A percentile compares a stretch with the other conserved stretches of the same genome.
These are phyloP conservation scores for Penaeus japonicus DNA, from an alignment of 1,140 invertebrate species.

Conservation along the genomic window DNA sequence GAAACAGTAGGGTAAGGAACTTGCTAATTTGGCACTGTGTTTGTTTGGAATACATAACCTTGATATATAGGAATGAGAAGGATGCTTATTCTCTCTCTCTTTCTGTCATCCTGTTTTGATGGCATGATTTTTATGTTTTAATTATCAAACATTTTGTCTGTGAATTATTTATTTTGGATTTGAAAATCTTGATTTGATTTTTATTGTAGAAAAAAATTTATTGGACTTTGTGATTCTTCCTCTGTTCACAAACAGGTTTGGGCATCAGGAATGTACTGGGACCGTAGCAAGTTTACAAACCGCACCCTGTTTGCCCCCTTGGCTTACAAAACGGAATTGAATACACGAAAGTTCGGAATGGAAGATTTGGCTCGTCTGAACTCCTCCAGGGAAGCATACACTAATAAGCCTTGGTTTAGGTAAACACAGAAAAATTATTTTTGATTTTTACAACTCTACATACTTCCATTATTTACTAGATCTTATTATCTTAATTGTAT, in stretches of 20 bases:
- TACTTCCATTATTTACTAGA: not conserved
- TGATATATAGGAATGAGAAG: too few species aligned
- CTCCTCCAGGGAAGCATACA: constrained; percentile 59
- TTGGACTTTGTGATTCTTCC: too few species aligned
- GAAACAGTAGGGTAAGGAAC: constrained; percentile 75
- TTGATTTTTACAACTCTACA: not conserved
- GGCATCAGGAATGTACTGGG: constrained; percentile 93
- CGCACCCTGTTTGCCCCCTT: constrained; percentile 92
- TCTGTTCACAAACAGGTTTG: constrained; percentile 70
- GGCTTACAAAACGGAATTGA: constrained; percentile 86
- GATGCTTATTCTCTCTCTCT: too few species aligned
- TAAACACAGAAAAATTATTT: constrained; percentile 21
- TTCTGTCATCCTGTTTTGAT: too few species aligned
- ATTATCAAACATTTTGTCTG: too few species aligned
- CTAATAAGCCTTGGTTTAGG: constrained; percentile 62
- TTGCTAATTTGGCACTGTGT: not conserved
- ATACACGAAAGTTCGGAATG: constrained; percentile 83
- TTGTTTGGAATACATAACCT: too few species aligned
- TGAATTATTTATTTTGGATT: too few species aligned
- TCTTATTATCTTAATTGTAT: not conserved
- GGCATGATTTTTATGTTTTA: too few species aligned
- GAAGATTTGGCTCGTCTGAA: constrained; percentile 78
- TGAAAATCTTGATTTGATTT: too few species aligned
- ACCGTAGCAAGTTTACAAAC: constrained; percentile 94
- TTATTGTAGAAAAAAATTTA: too few species aligned